Conservation (phyloP, 2,113 vertebrate species). For the Entomyzon cyanotis region DNA sequence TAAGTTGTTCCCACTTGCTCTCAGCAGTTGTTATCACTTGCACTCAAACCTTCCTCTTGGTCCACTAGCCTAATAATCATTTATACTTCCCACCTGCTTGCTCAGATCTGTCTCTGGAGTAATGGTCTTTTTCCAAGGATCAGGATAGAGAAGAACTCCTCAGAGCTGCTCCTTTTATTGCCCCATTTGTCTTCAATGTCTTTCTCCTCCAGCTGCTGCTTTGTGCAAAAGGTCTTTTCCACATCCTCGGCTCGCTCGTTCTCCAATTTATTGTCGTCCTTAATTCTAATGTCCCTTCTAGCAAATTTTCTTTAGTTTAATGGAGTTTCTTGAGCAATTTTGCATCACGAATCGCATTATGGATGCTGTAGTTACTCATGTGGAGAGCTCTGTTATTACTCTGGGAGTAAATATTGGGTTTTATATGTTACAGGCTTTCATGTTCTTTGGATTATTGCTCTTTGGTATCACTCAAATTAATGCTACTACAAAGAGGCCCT, state of each 20-base stretch:
- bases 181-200: not conserved
- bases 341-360: not conserved
- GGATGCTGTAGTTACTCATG: not conserved
- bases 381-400: not conserved
- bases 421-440: not conserved
- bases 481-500: not conserved
- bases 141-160: not conserved
- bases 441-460: not conserved
- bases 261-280: not conserved
- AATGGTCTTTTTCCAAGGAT: not conserved
- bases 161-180: not conserved
- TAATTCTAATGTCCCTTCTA: not conserved
- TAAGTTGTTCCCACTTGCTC: not conserved
- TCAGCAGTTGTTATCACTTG: not conserved
- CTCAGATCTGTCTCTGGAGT: not conserved
- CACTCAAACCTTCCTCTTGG: not conserved
- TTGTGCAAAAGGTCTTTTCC: not conserved
- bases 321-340: conserved; percentile 7
- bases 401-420: not conserved
- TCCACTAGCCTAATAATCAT: not conserved
- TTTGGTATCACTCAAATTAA: not conserved
- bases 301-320: not conserved
- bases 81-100: not conserved
- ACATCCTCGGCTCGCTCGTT: not conserved
- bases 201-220: not conserved